A percentile compares a stretch with the other conserved stretches of the same genome.
Conservation (phyloP, 92 coral and sea anemone genomes). For the Porites rus region DNA sequence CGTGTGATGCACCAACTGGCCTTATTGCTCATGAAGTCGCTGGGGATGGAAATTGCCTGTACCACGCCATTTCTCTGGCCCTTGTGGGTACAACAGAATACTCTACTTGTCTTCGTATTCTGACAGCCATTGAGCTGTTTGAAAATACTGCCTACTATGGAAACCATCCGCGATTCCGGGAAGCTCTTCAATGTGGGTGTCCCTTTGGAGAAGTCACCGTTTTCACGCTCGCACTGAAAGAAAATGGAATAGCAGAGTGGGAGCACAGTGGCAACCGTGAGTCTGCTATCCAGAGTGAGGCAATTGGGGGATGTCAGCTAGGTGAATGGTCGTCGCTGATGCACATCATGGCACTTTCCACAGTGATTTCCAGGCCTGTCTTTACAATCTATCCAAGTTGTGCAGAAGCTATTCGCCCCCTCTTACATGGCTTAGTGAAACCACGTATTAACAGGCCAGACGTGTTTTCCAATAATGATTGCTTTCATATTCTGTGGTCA, state of each 20-base stretch:
- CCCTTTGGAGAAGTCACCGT: slow-evolving; percentile 41
- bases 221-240: slow-evolving; percentile 44
- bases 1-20: slow-evolving; percentile 13
- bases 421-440: slow-evolving; percentile 41
- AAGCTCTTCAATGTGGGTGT: slow-evolving; percentile 30
- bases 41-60: slow-evolving; percentile 45
- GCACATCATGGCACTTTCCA: slow-evolving; percentile 42
- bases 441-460: slow-evolving; percentile 9
- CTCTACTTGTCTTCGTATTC: neutral
- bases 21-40: neutral
- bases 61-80: slow-evolving; percentile 23
- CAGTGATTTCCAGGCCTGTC: slow-evolving; percentile 28
- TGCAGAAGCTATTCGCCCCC: slow-evolving; percentile 37
- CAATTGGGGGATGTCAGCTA: slow-evolving; percentile 20
- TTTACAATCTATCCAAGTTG: slow-evolving; percentile 47
- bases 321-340: slow-evolving; percentile 42
- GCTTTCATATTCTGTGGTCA: slow-evolving; percentile 57
- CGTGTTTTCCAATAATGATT: neutral
- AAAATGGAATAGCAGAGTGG: slow-evolving; percentile 26
- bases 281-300: slow-evolving; percentile 14
- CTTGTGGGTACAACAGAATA: neutral
- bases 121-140: slow-evolving; percentile 10
- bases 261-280: slow-evolving; percentile 2
- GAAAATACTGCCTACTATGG: slow-evolving; percentile 37
- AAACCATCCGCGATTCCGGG: slow-evolving; percentile 36